phyloP scores from a whole-genome alignment of 2,888 invertebrate genomes.

The Watsonalla binaria region DNA sequence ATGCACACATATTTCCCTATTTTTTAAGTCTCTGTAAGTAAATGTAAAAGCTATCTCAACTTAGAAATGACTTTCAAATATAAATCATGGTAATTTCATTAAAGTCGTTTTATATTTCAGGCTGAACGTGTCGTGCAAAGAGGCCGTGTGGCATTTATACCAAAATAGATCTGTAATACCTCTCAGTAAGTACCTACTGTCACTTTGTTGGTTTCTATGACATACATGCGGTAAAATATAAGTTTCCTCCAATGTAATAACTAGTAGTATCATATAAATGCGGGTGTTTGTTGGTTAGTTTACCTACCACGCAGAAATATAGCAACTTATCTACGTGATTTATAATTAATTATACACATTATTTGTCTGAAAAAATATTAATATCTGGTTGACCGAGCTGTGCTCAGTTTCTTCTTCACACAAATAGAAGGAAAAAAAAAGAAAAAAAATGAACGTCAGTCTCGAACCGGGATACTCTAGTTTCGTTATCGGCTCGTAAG shows the following conservation, averaged over 20 bases:
- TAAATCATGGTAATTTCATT: neutral
- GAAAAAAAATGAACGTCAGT: too few relatives aligned
- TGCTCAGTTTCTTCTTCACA: too few relatives aligned
- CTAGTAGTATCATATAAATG: too few relatives aligned
- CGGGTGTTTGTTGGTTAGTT: too few relatives aligned
- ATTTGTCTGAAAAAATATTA: too few relatives aligned
- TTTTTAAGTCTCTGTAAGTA: neutral
- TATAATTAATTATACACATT: too few relatives aligned
- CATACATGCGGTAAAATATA: neutral
- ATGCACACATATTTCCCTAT: neutral
- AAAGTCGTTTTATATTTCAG: slow-evolving; percentile 48
- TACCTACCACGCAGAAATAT: too few relatives aligned
- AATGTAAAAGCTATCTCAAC: neutral
- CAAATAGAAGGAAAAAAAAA: too few relatives aligned
- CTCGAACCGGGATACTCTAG: too few relatives aligned
- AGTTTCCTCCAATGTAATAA: neutral
- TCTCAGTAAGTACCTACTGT: slow-evolving; percentile 67
- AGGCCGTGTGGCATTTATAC: slow-evolving; percentile 81
- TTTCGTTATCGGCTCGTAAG: too few relatives aligned
- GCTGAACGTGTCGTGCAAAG: slow-evolving; percentile 82
- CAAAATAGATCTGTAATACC: slow-evolving; percentile 73
- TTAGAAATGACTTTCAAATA: neutral
- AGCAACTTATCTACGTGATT: too few relatives aligned
- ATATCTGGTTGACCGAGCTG: too few relatives aligned
- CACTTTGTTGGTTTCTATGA: neutral